A percentile compares a stretch with the other conserved stretches of the same genome.
Conservation (phyloP, 1,140 invertebrate species). For the Nasonia giraulti region DNA sequence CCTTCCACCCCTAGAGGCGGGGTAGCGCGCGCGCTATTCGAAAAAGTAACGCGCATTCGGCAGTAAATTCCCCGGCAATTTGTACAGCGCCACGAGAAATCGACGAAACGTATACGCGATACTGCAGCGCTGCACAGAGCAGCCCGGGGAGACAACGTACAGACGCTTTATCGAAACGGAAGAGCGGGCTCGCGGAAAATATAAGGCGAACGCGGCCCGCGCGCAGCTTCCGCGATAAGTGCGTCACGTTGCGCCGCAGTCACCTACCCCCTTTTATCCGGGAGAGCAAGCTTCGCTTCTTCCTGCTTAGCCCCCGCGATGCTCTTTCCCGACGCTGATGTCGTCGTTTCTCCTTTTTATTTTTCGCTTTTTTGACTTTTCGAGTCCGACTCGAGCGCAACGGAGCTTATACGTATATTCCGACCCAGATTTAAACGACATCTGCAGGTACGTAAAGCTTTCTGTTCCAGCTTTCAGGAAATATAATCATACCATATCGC, state of each 20-base stretch:
- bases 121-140: background rate
- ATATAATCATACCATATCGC: too few species aligned
- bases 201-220: slow-evolving; percentile 16
- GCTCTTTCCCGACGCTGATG: too few species aligned
- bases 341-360: too few species aligned
- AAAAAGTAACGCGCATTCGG: slow-evolving; percentile 25
- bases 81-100: slow-evolving; percentile 24
- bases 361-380: too few species aligned
- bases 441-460: too few species aligned
- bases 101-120: slow-evolving; percentile 27
- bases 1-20: background rate
- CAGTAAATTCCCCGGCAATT: slow-evolving; percentile 41
- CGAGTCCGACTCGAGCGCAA: too few species aligned
- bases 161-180: slow-evolving; percentile 37
- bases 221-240: slow-evolving; percentile 32
- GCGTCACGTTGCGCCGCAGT: slow-evolving; percentile 38
- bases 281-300: background rate
- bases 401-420: too few species aligned
- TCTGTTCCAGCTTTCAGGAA: too few species aligned
- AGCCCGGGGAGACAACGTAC: background rate
- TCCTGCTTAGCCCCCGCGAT: background rate
- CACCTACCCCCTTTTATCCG: slow-evolving; percentile 1
- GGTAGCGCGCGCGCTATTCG: background rate
- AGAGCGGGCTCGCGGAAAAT: slow-evolving; percentile 30
- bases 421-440: too few species aligned